Evolutionary conservation across 2,888 invertebrate species (phyloP).

Genomic region (Leptura quadrifasciata): DNA sequence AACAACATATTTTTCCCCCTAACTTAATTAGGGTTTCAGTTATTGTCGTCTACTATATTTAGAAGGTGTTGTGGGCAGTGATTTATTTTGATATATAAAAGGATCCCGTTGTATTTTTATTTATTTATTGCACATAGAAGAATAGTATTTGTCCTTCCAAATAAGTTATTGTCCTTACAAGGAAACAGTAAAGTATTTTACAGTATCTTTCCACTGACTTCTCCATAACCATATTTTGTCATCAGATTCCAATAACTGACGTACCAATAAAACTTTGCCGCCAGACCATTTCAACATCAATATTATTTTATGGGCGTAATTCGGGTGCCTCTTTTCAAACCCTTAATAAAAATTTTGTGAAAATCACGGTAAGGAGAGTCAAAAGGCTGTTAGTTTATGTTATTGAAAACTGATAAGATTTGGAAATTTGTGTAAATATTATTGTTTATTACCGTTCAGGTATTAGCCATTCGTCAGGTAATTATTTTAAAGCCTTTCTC

Average conservation of each 20-base stretch:
- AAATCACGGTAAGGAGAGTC: neutral
- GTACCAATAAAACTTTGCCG: slow-evolving; percentile 9
- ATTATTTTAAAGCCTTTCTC: neutral
- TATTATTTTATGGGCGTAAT: slow-evolving; percentile 8
- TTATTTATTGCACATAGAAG: neutral
- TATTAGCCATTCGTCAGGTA: neutral
- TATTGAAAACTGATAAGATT: neutral
- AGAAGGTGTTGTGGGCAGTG: too few species aligned
- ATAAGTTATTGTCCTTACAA: neutral
- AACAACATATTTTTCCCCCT: too few species aligned
- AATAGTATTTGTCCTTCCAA: neutral
- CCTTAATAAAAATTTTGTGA: neutral
- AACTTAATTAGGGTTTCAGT: too few species aligned
- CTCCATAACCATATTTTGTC: neutral
- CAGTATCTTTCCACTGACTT: neutral
- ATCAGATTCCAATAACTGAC: slow-evolving; percentile 3
- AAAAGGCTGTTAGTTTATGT: neutral
- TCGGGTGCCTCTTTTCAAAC: neutral
- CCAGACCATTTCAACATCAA: neutral
- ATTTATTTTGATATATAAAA: neutral
- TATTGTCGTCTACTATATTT: too few species aligned
- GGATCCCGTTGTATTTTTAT: slow-evolving; percentile 14
- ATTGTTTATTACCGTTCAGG: neutral
- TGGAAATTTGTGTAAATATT: neutral
- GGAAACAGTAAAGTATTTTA: neutral